Conservation (phyloP, 2,113 vertebrate species). For the Takifugu flavidus region DNA sequence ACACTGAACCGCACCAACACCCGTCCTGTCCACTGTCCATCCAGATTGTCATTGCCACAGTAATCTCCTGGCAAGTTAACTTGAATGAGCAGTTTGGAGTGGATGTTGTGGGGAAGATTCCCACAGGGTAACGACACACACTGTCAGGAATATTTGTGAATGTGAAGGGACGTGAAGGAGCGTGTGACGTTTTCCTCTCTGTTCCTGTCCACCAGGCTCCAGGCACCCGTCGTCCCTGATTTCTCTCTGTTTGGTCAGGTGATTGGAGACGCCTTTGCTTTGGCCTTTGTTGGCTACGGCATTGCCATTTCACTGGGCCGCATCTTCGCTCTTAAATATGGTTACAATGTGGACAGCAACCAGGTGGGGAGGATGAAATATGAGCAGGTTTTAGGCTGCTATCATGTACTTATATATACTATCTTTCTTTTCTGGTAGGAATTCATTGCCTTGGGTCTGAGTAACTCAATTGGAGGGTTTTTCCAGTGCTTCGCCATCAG, state of each 20-base stretch:
- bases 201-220: slow-evolving; percentile 72
- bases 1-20: neutral
- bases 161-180: neutral
- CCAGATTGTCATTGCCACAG: slow-evolving; percentile 84
- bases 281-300: slow-evolving; percentile 89
- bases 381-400: neutral
- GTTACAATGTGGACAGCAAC: slow-evolving; percentile 94
- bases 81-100: slow-evolving; percentile 74
- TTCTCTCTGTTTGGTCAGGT: slow-evolving; percentile 73
- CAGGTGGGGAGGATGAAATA: slow-evolving; percentile 74
- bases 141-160: neutral
- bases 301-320: slow-evolving; percentile 92
- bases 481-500: slow-evolving; percentile 92
- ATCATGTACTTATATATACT: neutral
- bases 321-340: slow-evolving; percentile 92
- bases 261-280: slow-evolving; percentile 86
- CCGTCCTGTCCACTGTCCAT: slow-evolving; percentile 11
- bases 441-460: slow-evolving; percentile 86
- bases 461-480: slow-evolving; percentile 83
- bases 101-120: slow-evolving; percentile 85
- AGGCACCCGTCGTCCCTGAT: slow-evolving; percentile 72
- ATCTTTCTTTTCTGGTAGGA: slow-evolving; percentile 72
- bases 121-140: slow-evolving; percentile 80
- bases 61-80: slow-evolving; percentile 79
- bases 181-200: accelerated